Evolutionary conservation across 2,888 invertebrate species (phyloP).

Genomic region (Trachelus tabidus): DNA sequence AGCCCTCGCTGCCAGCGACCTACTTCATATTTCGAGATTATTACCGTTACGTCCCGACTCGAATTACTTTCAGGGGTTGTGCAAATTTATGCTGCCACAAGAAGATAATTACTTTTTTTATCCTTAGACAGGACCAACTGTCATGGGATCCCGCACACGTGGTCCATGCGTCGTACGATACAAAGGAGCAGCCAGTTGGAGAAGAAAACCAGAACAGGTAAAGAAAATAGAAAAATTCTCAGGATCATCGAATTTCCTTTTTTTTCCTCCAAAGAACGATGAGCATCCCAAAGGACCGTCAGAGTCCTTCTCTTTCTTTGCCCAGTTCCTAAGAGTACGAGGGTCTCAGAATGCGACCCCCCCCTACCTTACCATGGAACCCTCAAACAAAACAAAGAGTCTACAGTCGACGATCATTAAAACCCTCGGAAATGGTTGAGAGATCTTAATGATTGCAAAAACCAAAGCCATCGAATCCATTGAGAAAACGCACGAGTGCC

Average conservation of each 20-base stretch:
- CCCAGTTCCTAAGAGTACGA: not conserved
- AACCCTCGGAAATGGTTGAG: not conserved
- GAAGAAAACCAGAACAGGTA: not conserved
- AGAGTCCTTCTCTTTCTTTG: not conserved
- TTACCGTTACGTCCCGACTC: constrained; percentile 19
- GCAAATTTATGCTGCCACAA: constrained; percentile 10
- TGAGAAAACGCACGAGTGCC: not conserved
- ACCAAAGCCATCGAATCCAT: not conserved
- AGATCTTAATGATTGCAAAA: not conserved
- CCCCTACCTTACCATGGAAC: not conserved
- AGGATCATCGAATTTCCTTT: not conserved
- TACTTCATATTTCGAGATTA: constrained; percentile 37
- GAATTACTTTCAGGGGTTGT: constrained; percentile 30
- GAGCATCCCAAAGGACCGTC: not conserved
- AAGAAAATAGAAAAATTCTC: not conserved
- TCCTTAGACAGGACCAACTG: not conserved
- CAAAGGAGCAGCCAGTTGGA: not conserved
- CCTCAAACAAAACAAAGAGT: not conserved
- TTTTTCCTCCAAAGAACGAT: not conserved
- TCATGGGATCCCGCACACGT: not conserved
- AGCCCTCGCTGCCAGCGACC: constrained; percentile 21
- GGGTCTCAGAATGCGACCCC: not conserved
- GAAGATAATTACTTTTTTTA: constrained; percentile 13
- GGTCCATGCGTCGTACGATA: not conserved
- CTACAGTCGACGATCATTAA: not conserved